phyloP scores from a whole-genome alignment of 1,140 invertebrate species.

The Myzus persicae region DNA sequence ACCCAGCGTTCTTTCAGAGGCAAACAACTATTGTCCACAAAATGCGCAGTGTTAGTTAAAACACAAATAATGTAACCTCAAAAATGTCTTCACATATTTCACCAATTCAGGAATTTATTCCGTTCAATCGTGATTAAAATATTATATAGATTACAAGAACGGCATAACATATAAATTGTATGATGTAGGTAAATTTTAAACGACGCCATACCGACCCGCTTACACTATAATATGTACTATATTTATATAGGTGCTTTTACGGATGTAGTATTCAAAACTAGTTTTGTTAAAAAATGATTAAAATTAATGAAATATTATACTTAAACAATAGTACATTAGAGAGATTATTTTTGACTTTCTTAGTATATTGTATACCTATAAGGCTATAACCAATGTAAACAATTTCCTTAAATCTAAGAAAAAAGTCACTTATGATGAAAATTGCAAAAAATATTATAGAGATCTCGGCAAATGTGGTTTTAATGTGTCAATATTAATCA shows the following conservation, averaged over 20 bases:
- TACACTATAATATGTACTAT: not conserved
- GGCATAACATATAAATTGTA: not conserved
- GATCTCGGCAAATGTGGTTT: not conserved
- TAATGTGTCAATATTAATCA: not conserved
- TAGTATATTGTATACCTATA: not conserved
- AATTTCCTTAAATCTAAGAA: no score
- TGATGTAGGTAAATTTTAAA: not conserved
- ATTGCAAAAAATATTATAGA: no score
- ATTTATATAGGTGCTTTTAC: no score
- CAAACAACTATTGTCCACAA: not conserved
- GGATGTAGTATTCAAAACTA: no score
- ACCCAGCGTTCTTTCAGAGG: not conserved
- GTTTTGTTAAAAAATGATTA: not conserved
- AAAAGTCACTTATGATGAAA: no score
- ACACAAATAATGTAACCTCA: not conserved
- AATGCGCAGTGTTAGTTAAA: not conserved
- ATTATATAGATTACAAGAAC: not conserved
- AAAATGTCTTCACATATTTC: not conserved
- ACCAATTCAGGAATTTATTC: not conserved
- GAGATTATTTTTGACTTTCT: not conserved
- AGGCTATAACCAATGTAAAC: no score
- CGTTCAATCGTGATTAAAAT: not conserved
- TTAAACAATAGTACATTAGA: not conserved
- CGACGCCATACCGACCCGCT: not conserved
- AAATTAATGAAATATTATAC: not conserved